Evolutionary conservation across 2,797 vertebrate species (phyloP), one percentile per base, ranked within the genome.

Genomic region (Rousettus madagascariensis): DNA sequence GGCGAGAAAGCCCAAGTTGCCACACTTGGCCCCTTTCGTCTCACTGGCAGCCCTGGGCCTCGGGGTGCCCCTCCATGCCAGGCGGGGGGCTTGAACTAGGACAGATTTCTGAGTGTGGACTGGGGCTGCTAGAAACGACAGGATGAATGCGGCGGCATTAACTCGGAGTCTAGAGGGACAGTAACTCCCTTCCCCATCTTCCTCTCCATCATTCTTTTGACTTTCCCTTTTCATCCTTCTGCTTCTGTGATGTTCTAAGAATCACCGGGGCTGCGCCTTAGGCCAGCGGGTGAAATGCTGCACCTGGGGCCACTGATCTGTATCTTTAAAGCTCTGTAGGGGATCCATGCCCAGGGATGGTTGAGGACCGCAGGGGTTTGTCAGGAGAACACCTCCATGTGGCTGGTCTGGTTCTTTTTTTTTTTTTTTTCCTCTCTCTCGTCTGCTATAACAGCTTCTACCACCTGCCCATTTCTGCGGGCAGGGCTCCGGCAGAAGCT

Each of bases 391-490:
- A 5, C 28, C 30, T 46, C 33, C 5, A 5, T 17, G 66, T n/a
- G 59, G 59, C 72, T 15, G 13, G 30, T 36, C n/a, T 26, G 24
- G 22, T 20, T 55, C 53, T 13, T 49, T 49, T 49, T 16, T 49
- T 5, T 49, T 5, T 49, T 10, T 43, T 1, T 43, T 2, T 10
- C n/a, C 38, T 46, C 43, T 15, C 46, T 49, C 15, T 49, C 1
- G 49, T 49, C 49, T 49, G 49, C 1, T 16, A 49, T 5, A 41
- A 12, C 19, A 43, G 63, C 75, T 57, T 6, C 30, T 10, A 22
- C 2, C 33, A 0, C 20, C 2, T 17, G 13, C 53, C 3, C 9
- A 1, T 3, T 3, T 77, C 0, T 5, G 3, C 1, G 5, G 36
- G 30, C 71, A 74, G 51, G 13, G 51, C 12, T 51, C 33, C 0